Percentiles rank a stretch among this genome's conserved stretches.
Conservation (phyloP, 2,113 vertebrate genomes). For the Ibidorhyncha struthersii region DNA sequence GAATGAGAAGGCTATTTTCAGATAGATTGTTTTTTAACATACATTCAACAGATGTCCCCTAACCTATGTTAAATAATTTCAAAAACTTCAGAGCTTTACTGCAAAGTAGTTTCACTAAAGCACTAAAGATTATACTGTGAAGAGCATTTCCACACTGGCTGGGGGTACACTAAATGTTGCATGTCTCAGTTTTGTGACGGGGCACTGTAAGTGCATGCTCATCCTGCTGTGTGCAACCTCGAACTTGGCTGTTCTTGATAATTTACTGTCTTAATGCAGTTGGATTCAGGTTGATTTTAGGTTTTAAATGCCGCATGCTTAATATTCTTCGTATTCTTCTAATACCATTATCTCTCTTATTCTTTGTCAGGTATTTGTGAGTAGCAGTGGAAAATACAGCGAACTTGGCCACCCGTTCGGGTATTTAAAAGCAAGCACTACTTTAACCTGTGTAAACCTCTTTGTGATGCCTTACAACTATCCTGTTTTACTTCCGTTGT, state of each 20-base stretch:
- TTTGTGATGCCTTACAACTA: conserved; percentile 90
- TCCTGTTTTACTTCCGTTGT: conserved; percentile 82
- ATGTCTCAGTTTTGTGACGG: not conserved
- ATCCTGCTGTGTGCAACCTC: not conserved
- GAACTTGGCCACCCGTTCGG: conserved; percentile 84
- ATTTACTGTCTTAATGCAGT: not conserved
- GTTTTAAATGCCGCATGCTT: not conserved
- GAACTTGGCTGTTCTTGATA: not conserved
- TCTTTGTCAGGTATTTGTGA: conserved; percentile 81
- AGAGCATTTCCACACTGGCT: not conserved
- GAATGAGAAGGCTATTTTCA: not conserved
- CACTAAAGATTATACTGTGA: not conserved
- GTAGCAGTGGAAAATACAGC: conserved; percentile 83
- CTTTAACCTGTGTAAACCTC: conserved; percentile 85
- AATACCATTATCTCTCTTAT: conserved; percentile 3
- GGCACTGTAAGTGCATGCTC: not conserved
- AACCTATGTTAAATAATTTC: not conserved
- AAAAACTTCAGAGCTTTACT: not conserved
- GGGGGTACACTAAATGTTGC: not conserved
- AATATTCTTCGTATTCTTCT: not conserved
- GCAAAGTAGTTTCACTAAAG: not conserved
- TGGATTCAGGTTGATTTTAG: not conserved
- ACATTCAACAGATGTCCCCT: not conserved
- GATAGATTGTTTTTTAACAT: not conserved
- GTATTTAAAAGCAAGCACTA: conserved; percentile 86